These are phyloP conservation scores for Micoletzkya japonica DNA, from an alignment of 2,888 invertebrate genomes.

Conservation along the genomic window DNA sequence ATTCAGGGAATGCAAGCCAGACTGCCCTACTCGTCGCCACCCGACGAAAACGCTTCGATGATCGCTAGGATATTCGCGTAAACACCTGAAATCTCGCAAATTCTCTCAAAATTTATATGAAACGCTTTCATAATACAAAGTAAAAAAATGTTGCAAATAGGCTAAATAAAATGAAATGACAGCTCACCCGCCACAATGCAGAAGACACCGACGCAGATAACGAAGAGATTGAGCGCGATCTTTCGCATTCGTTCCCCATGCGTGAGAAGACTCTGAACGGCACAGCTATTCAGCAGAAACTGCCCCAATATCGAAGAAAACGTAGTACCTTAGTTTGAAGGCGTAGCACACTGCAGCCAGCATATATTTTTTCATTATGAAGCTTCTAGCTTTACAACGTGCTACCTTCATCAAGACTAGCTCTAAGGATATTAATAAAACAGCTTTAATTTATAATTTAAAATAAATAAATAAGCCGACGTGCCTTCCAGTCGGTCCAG, in stretches of 20 bases:
- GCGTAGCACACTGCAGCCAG: too few relatives aligned
- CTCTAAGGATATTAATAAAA: too few relatives aligned
- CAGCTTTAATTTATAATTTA: too few relatives aligned
- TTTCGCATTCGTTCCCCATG: conserved; percentile 50
- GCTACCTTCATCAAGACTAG: too few relatives aligned
- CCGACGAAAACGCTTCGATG: conserved; percentile 34
- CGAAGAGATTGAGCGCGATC: conserved; percentile 53
- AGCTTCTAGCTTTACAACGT: too few relatives aligned
- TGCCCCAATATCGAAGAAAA: too few relatives aligned
- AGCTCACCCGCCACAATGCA: conserved; percentile 48
- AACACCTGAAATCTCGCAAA: conserved; percentile 37
- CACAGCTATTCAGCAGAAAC: too few relatives aligned
- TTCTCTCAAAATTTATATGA: not conserved
- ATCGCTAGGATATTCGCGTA: conserved; percentile 60
- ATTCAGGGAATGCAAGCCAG: too few relatives aligned
- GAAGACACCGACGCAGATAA: conserved; percentile 55
- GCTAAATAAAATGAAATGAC: not conserved
- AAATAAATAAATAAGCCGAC: too few relatives aligned
- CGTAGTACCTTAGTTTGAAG: too few relatives aligned
- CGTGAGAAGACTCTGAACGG: conserved; percentile 49
- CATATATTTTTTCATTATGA: too few relatives aligned
- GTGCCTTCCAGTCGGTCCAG: conserved; percentile 69
- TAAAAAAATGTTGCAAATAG: not conserved
- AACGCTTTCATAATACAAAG: not conserved
- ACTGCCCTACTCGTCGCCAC: not conserved